phyloP scores from a whole-genome alignment of 2,113 vertebrate species.

The Heteronetta atricapilla region DNA sequence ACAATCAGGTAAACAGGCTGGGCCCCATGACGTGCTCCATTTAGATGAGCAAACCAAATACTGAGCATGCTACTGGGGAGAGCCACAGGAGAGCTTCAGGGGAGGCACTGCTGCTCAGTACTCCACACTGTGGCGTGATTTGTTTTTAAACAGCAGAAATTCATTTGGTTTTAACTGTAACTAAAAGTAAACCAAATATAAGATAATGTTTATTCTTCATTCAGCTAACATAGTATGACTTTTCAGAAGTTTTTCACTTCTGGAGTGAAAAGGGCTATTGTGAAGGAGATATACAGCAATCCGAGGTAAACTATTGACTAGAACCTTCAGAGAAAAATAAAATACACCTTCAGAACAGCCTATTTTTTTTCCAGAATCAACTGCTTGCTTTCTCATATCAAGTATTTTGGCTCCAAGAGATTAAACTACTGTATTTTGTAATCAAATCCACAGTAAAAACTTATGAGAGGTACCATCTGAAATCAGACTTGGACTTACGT shows the following conservation, averaged over 20 bases:
- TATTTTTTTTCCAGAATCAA: neutral
- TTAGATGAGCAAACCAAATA: neutral
- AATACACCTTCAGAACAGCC: neutral
- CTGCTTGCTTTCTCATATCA: neutral
- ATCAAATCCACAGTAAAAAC: neutral
- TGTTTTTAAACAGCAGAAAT: neutral
- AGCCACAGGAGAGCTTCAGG: neutral
- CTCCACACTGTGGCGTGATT: accelerated
- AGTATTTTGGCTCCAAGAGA: neutral
- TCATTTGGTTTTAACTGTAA: accelerated
- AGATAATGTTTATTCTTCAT: neutral
- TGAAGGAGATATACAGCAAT: neutral
- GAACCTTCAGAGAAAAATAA: neutral
- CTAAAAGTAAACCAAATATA: neutral
- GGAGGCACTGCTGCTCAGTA: neutral
- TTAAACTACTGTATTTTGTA: neutral
- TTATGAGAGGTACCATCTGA: neutral
- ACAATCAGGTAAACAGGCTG: neutral
- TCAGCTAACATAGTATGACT: neutral
- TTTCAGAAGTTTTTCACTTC: neutral
- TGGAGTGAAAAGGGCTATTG: no score
- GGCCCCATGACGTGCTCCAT: accelerated
- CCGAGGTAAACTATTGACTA: neutral
- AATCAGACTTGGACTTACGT: neutral
- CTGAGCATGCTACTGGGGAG: accelerated